Evolutionary conservation across 2,888 invertebrate species (phyloP).

Genomic region (Hecatera dysodea): DNA sequence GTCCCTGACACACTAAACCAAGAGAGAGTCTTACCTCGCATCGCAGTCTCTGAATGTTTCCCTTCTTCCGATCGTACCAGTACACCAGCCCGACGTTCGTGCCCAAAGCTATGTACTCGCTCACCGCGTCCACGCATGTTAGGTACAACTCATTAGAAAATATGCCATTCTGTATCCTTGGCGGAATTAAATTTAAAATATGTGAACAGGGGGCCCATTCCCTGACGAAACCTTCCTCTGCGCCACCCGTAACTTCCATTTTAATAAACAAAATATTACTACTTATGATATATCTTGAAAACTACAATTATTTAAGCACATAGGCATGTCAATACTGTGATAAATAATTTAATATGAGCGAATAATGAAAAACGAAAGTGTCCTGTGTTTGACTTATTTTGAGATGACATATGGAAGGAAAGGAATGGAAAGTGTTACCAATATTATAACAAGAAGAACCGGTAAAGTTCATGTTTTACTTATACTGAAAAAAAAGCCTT

Average conservation of each 20-base stretch:
- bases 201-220: constrained; percentile 96
- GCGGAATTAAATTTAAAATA: constrained; percentile 94
- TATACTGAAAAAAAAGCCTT: too few relatives aligned
- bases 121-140: constrained; percentile 96
- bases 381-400: constrained; percentile 58
- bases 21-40: constrained; percentile 93
- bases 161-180: constrained; percentile 93
- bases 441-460: constrained; percentile 17
- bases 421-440: constrained; percentile 28
- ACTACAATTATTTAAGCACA: constrained; percentile 39
- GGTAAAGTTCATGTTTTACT: neutral
- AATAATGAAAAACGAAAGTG: constrained; percentile 62
- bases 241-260: constrained; percentile 86
- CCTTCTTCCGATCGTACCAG: constrained; percentile 95
- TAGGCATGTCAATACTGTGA: constrained; percentile 57
- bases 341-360: constrained; percentile 46
- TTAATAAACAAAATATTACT: constrained; percentile 42
- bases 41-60: constrained; percentile 94
- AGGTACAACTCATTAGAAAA: constrained; percentile 94
- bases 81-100: constrained; percentile 96
- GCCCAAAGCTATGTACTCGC: constrained; percentile 95
- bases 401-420: constrained; percentile 57
- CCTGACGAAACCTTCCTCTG: constrained; percentile 90
- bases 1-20: constrained; percentile 31
- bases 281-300: constrained; percentile 19